Base-by-base conservation (phyloP, 2,113 vertebrate species). In the Dromaius novaehollandiae region DNA sequence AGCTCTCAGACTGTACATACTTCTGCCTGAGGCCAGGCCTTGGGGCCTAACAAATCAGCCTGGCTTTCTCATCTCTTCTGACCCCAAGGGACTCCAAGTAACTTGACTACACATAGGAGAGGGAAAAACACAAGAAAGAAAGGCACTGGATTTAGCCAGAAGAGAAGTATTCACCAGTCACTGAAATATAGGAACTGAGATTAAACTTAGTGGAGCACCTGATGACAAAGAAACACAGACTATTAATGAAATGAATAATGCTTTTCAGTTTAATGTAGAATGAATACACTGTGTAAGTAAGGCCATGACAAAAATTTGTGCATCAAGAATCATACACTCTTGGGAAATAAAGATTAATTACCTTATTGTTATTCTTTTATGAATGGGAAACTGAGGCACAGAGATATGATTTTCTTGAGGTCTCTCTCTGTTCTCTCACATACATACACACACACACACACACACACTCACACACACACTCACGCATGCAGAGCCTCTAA, bases 1-100 rank as follows among this genome's bases (percentile, higher is more conserved):
- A 91, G 42, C n/a, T 75, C 70, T 84, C 89, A 85, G 51, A 42
- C 51, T 69, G 70, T 89, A 82, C 84, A 65, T 38, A 30, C 74
- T 85, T 65, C n/a, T 78, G 80, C 93, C 95, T 93, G 68, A 88
- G 93, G 90, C 82, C 86, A 93, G 68, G 60, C 79, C 73, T 64
- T 50, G 64, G 36, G 85, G 36, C 36, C 68, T 84, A 68, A 90
- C 68, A 96, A 92, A 93, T 86, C 92, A 93, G 16, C 73, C 34
- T 68, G 79, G 32, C 36, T 90, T 91, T 95, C 88, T 92, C 71
- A 60, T 83, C 69, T 90, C 24, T 75, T 78, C 68, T 88, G 79
- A 90, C 30, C 64, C 34, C 58, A 46, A 25, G 71, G 18, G 50
- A 91, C 44, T 86, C n/a, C 14, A 0, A 71, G 40, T 77, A 75